Evolutionary conservation across 2,113 vertebrate species (phyloP).

Genomic region (Chitala chitala): DNA sequence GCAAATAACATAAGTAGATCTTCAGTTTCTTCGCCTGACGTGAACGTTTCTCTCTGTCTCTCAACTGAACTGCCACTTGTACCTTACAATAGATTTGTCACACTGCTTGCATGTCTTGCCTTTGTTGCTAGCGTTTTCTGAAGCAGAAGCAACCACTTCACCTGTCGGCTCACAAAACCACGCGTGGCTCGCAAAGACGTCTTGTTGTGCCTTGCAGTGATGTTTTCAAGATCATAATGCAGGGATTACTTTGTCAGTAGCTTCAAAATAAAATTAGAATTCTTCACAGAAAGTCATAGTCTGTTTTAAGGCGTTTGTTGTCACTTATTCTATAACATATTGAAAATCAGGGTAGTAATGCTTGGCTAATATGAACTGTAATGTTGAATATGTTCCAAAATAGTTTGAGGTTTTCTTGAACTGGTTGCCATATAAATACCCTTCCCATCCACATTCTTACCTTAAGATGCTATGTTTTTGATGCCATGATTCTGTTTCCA

Average conservation of each 20-base stretch:
- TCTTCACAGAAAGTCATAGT: background rate
- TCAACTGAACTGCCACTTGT: conserved; percentile 3
- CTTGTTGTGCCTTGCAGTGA: background rate
- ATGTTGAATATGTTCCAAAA: background rate
- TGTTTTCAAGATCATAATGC: background rate
- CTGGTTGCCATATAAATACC: too few species aligned
- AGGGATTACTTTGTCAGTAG: background rate
- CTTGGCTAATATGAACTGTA: background rate
- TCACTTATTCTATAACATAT: too few species aligned
- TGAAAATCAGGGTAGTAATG: too few species aligned
- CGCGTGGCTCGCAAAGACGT: too few species aligned
- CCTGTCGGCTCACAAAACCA: background rate
- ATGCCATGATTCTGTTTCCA: too few species aligned
- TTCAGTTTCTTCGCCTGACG: background rate
- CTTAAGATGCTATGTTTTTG: too few species aligned
- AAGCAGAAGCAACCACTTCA: background rate
- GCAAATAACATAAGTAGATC: background rate
- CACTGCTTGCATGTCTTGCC: background rate
- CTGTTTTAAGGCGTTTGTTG: too few species aligned
- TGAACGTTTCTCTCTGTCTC: background rate
- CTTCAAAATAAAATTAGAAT: background rate
- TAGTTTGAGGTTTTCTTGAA: too few species aligned
- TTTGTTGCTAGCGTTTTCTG: background rate
- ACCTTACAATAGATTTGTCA: background rate
- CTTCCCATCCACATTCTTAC: too few species aligned